Conservation (phyloP, 2,797 vertebrate species). For the Natrix natrix region DNA sequence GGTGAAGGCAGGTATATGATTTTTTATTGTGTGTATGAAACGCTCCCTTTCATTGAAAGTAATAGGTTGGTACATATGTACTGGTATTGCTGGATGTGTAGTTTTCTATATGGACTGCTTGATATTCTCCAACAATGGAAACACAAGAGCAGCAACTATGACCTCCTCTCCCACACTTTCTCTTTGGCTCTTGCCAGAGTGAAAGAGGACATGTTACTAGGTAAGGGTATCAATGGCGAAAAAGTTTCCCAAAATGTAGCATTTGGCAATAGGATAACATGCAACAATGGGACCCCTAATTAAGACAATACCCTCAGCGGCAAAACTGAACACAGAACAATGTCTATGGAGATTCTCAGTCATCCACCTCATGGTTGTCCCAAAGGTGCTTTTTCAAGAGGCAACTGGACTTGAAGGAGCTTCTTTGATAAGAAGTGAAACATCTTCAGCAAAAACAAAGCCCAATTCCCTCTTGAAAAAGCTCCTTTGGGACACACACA, state of each 20-base stretch:
- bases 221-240: not conserved
- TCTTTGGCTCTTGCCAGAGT: not conserved
- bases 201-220: not conserved
- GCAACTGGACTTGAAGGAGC: not conserved
- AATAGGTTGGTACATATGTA: not conserved
- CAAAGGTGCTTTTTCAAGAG: not conserved
- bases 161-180: no score
- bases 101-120: not conserved
- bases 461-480: not conserved
- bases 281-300: not conserved
- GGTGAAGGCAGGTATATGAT: not conserved
- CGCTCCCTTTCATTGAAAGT: not conserved
- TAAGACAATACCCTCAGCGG: not conserved
- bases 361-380: not conserved
- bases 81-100: not conserved
- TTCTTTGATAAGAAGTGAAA: not conserved
- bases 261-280: fast-evolving
- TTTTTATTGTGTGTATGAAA: not conserved
- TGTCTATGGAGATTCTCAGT: not conserved
- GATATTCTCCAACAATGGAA: not conserved
- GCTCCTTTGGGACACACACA: not conserved
- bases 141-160: not conserved
- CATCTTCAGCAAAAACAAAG: not conserved
- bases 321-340: not conserved
- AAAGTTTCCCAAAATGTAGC: not conserved